These are phyloP conservation scores for Plecotus auritus DNA, from an alignment of 2,113 vertebrate species.

Conservation along the genomic window DNA sequence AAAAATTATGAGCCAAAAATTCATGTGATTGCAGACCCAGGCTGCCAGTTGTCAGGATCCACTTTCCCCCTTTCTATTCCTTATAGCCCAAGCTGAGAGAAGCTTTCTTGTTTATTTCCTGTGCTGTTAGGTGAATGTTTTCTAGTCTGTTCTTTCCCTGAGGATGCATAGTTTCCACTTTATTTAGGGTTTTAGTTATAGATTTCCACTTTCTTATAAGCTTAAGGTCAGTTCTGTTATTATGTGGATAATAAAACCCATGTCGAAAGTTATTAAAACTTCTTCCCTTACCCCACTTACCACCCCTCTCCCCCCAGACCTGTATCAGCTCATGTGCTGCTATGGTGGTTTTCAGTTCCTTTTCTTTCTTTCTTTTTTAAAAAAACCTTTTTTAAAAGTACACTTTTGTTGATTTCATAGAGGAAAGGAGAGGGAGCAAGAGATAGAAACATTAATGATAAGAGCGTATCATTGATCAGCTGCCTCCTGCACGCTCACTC, in stretches of 20 bases:
- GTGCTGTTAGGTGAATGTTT: not conserved
- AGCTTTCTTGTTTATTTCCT: not conserved
- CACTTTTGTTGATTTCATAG: not conserved
- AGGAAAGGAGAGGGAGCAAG: not conserved
- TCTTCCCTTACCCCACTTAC: not conserved
- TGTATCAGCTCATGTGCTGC: not conserved
- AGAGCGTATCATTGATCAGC: not conserved
- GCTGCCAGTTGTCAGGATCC: not conserved
- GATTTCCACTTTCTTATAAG: not conserved
- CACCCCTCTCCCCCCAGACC: not conserved
- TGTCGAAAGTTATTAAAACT: conserved; percentile 25
- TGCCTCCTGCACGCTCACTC: not conserved
- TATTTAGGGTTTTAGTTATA: not conserved
- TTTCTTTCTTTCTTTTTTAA: not conserved
- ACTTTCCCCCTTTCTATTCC: not conserved
- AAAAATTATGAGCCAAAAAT: not conserved
- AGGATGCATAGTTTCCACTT: not conserved
- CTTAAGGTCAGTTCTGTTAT: not conserved
- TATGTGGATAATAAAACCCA: not conserved
- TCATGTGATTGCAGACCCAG: not conserved
- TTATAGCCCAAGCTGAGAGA: not conserved
- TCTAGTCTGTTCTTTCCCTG: not conserved
- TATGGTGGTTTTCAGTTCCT: conserved; percentile 52
- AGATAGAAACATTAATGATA: not conserved
- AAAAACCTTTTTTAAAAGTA: too few relatives aligned